These are phyloP conservation scores for Pomatorhinus ruficollis DNA, from an alignment of 2,113 vertebrate genomes.

Conservation along the genomic window DNA sequence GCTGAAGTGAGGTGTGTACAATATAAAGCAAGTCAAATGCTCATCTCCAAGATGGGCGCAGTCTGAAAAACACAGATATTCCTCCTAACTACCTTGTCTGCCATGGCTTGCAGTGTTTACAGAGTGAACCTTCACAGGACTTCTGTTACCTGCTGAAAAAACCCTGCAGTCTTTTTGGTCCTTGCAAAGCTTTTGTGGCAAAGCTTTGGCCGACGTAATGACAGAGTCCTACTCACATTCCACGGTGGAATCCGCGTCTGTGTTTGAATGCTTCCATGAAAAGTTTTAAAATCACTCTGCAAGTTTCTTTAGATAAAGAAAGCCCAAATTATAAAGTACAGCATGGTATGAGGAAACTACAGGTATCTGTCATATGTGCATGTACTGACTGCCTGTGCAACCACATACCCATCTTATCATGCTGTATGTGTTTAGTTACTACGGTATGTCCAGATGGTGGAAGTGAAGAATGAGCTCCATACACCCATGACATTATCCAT, in stretches of 20 bases:
- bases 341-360: neutral
- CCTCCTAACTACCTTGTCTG: neutral
- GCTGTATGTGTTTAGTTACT: neutral
- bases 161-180: neutral
- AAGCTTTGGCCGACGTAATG: neutral
- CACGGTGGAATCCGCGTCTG: neutral
- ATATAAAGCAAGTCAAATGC: neutral
- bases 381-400: neutral
- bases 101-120: neutral
- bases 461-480: neutral
- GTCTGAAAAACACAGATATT: neutral
- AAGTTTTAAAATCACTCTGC: neutral
- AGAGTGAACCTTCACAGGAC: neutral
- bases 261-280: neutral
- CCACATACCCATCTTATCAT: neutral
- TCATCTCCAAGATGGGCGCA: neutral
- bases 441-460: fast-evolving
- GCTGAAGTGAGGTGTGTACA: neutral
- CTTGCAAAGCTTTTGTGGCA: neutral
- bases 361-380: neutral
- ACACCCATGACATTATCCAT: neutral
- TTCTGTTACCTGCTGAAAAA: neutral
- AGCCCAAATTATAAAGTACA: neutral
- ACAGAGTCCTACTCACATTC: neutral
- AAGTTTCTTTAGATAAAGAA: neutral